Evolutionary conservation across 2,113 vertebrate species (phyloP).

Genomic region (Epinephelus lanceolatus): DNA sequence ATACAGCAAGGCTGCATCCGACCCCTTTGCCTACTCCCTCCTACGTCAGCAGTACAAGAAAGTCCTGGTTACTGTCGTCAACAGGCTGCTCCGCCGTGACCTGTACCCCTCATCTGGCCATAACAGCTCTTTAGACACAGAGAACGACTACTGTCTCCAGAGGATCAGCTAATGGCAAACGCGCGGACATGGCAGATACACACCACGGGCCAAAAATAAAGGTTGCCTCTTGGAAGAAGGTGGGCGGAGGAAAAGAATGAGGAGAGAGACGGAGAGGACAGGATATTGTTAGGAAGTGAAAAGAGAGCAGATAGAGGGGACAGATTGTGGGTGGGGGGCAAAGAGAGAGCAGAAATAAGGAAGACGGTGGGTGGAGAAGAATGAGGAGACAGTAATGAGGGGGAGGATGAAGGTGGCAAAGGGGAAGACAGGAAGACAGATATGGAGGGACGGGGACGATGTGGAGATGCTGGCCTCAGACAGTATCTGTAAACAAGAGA

Average conservation of each 20-base stretch:
- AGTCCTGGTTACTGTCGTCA: slow-evolving; percentile 86
- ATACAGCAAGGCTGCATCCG: slow-evolving; percentile 89
- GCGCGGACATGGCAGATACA: slow-evolving; percentile 44
- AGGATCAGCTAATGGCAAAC: slow-evolving; percentile 83
- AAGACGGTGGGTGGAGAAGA: slow-evolving; percentile 59
- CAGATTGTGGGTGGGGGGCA: slow-evolving; percentile 60
- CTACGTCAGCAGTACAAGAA: slow-evolving; percentile 89
- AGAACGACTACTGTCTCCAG: slow-evolving; percentile 90
- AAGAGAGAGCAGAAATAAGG: slow-evolving; percentile 34
- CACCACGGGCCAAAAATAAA: slow-evolving; percentile 53
- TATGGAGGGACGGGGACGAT: slow-evolving; percentile 6
- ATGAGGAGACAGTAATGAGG: slow-evolving; percentile 58
- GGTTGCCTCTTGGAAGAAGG: slow-evolving; percentile 50
- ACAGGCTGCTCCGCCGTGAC: slow-evolving; percentile 87
- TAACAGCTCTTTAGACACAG: slow-evolving; percentile 88
- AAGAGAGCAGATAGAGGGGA: slow-evolving; percentile 49
- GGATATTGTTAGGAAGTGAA: slow-evolving; percentile 55
- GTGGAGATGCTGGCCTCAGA: slow-evolving; percentile 32
- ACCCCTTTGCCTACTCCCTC: slow-evolving; percentile 89
- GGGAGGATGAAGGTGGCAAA: slow-evolving; percentile 49
- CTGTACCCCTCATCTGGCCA: slow-evolving; percentile 88
- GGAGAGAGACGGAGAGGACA: slow-evolving; percentile 38
- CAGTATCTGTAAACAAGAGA: slow-evolving; percentile 56
- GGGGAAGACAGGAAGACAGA: slow-evolving; percentile 9
- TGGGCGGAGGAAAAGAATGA: slow-evolving; percentile 45